Evolutionary conservation across 1,140 invertebrate genomes (phyloP).

Genomic region (Drosophila sucinea): DNA sequence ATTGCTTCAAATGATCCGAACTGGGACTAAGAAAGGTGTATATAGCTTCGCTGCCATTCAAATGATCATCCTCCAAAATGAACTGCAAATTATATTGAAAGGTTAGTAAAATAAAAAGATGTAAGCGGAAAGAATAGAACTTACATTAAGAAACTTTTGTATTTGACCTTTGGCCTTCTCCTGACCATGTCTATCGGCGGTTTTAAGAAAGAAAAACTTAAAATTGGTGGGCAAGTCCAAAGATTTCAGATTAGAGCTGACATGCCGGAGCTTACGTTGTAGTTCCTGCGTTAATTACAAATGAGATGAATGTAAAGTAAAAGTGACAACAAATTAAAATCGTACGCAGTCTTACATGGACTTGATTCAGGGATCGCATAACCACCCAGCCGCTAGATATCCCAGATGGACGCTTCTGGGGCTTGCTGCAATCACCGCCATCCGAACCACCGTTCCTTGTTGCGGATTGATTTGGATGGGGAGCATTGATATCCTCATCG

Average conservation of each 20-base stretch:
- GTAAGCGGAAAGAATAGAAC: conserved; percentile 33
- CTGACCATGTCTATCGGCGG: conserved; percentile 89
- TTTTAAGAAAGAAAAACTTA: conserved; percentile 91
- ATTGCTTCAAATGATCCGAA: conserved; percentile 93
- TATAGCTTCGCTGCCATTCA: conserved; percentile 94
- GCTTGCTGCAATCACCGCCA: conserved; percentile 26
- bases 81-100: conserved; percentile 84
- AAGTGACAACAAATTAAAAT: background rate
- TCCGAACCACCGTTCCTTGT: conserved; percentile 41
- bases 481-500: conserved; percentile 85
- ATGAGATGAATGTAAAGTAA: background rate
- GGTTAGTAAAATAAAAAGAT: background rate
- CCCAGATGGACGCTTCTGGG: conserved; percentile 85
- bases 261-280: conserved; percentile 91
- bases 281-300: conserved; percentile 86
- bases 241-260: conserved; percentile 91
- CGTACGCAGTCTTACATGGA: conserved; percentile 84
- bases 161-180: conserved; percentile 92
- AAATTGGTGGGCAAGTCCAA: conserved; percentile 91
- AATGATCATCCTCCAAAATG: conserved; percentile 92
- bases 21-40: conserved; percentile 95
- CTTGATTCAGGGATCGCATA: conserved; percentile 91
- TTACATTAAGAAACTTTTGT: conserved; percentile 93
- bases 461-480: conserved; percentile 34
- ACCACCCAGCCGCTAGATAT: conserved; percentile 93